Conservation (phyloP, 2,888 invertebrate genomes). For the Tachina fera region DNA sequence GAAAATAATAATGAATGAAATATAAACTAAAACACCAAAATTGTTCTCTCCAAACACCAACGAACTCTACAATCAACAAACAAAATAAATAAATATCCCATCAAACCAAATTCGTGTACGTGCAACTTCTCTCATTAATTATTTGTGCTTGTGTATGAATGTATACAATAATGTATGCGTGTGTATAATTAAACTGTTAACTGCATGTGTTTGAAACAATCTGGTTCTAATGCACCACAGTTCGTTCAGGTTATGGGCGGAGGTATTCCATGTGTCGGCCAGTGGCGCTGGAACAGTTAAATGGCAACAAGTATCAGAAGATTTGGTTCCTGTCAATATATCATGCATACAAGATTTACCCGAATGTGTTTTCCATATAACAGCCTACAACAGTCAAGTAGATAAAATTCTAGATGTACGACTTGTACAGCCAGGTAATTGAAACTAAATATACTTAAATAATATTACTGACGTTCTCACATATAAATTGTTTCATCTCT, state of each 20-base stretch:
- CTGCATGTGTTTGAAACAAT: constrained; percentile 70
- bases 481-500: constrained; percentile 75
- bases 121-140: background rate
- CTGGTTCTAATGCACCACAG: constrained; percentile 75
- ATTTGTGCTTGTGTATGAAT: constrained; percentile 14
- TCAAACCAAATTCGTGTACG: background rate
- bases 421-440: constrained; percentile 94
- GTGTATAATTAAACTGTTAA: constrained; percentile 30
- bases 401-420: constrained; percentile 99
- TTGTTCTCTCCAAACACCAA: constrained; percentile 39
- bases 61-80: constrained; percentile 58
- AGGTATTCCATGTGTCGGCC: constrained; percentile 98
- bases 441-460: background rate
- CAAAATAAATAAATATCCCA: constrained; percentile 1
- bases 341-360: constrained; percentile 98
- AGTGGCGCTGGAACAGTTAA: constrained; percentile 96
- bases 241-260: constrained; percentile 96
- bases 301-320: constrained; percentile 99
- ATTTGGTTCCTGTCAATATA: constrained; percentile 98
- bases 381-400: constrained; percentile 99
- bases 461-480: background rate
- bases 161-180: constrained; percentile 5
- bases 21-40: constrained; percentile 50
- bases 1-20: constrained; percentile 34
- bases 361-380: constrained; percentile 98